Evolutionary conservation across 2,888 invertebrate species (phyloP).

Genomic region (Ceriagrion tenellum): DNA sequence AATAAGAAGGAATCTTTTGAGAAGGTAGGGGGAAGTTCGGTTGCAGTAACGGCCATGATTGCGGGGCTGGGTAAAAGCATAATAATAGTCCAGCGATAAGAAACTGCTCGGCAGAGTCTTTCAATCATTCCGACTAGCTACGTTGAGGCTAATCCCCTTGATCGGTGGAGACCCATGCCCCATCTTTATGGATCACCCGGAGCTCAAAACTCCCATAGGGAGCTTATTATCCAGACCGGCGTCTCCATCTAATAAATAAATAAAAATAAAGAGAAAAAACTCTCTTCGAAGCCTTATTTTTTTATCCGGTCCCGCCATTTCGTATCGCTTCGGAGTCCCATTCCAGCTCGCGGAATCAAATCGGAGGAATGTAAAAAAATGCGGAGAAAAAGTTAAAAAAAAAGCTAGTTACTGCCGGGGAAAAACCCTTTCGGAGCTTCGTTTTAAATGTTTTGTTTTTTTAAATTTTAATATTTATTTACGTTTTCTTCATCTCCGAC

Average conservation of each 20-base stretch:
- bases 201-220: background rate
- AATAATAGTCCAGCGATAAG: background rate
- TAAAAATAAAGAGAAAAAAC: background rate
- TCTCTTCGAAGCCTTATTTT: background rate
- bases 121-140: background rate
- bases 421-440: background rate
- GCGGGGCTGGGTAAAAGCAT: background rate
- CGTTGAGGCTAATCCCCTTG: background rate
- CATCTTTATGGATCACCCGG: background rate
- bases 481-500: background rate
- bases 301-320: background rate
- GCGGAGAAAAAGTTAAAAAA: background rate
- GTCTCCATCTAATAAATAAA: background rate
- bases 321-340: background rate
- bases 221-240: background rate
- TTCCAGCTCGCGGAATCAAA: background rate
- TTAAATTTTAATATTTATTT: too few relatives aligned
- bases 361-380: background rate
- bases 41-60: background rate
- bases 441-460: background rate
- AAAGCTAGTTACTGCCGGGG: background rate
- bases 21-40: background rate
- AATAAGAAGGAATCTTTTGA: background rate
- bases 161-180: background rate
- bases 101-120: background rate